Conservation (phyloP, 2,113 vertebrate species). For the Piprites chloris region DNA sequence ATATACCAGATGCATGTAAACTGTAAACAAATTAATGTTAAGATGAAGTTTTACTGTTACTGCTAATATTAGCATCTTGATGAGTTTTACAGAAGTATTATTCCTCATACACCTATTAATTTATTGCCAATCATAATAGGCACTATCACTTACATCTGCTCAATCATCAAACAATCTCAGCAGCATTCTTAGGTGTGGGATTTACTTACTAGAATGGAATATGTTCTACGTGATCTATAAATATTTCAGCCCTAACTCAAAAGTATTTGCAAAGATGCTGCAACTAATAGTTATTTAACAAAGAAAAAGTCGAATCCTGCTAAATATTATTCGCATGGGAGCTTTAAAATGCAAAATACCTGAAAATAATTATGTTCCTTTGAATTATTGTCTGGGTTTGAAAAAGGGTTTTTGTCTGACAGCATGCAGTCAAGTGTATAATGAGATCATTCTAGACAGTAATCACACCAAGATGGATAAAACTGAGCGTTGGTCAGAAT, state of each 20-base stretch:
- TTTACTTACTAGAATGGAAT: not conserved
- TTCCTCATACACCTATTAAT: not conserved
- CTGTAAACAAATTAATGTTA: not conserved
- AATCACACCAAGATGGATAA: not conserved
- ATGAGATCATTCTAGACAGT: conserved; percentile 1
- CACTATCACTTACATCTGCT: not conserved
- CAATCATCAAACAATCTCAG: not conserved
- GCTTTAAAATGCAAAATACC: conserved; percentile 2
- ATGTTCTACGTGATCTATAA: not conserved
- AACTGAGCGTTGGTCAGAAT: not conserved
- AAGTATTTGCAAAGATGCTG: not conserved
- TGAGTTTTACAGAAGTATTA: not conserved
- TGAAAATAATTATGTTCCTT: not conserved
- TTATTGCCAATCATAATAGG: not conserved
- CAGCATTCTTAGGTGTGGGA: not conserved
- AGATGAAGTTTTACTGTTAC: not conserved
- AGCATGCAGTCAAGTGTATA: conserved; percentile 34
- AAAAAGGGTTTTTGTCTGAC: not conserved
- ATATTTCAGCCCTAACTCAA: not conserved
- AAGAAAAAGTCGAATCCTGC: not conserved
- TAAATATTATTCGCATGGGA: not conserved
- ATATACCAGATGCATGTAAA: not conserved
- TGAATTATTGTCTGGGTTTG: conserved; percentile 27
- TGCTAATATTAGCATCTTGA: not conserved
- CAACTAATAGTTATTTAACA: not conserved